phyloP scores from a whole-genome alignment of 2,113 vertebrate species.

The Hiodon tergisus region DNA sequence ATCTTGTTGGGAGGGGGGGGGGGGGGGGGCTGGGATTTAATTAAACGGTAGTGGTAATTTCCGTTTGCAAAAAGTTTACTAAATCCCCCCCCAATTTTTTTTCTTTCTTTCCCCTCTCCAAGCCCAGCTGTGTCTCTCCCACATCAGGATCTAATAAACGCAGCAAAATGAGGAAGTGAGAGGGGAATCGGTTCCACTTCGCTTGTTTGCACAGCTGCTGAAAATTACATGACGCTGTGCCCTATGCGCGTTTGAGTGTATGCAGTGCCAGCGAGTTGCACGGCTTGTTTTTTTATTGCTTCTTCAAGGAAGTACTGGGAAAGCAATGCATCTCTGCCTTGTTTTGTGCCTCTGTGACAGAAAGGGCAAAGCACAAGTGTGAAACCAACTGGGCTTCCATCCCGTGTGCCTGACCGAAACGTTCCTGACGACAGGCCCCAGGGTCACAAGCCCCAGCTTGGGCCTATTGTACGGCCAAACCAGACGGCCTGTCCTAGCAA shows the following conservation, averaged over 20 bases:
- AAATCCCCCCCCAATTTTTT: not conserved
- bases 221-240: slow-evolving; percentile 42
- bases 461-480: too few relatives aligned
- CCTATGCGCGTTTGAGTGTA: not conserved
- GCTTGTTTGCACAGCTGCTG: slow-evolving; percentile 47
- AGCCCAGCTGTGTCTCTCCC: slow-evolving; percentile 39
- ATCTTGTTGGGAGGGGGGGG: too few relatives aligned
- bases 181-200: slow-evolving; percentile 16
- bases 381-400: too few relatives aligned
- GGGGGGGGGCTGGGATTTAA: too few relatives aligned
- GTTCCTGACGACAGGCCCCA: too few relatives aligned
- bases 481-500: too few relatives aligned
- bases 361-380: too few relatives aligned
- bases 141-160: slow-evolving; percentile 50
- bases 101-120: slow-evolving; percentile 9
- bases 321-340: not conserved
- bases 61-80: slow-evolving; percentile 20
- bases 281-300: slow-evolving; percentile 14
- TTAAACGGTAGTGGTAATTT: slow-evolving; percentile 24
- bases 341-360: not conserved
- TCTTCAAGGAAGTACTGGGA: not conserved
- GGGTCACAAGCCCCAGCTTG: too few relatives aligned
- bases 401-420: too few relatives aligned
- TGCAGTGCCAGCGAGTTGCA: slow-evolving; percentile 4
- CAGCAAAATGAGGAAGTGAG: slow-evolving; percentile 16